Base-by-base conservation (phyloP, 2,797 vertebrate species). In the Sebastes elongatus region DNA sequence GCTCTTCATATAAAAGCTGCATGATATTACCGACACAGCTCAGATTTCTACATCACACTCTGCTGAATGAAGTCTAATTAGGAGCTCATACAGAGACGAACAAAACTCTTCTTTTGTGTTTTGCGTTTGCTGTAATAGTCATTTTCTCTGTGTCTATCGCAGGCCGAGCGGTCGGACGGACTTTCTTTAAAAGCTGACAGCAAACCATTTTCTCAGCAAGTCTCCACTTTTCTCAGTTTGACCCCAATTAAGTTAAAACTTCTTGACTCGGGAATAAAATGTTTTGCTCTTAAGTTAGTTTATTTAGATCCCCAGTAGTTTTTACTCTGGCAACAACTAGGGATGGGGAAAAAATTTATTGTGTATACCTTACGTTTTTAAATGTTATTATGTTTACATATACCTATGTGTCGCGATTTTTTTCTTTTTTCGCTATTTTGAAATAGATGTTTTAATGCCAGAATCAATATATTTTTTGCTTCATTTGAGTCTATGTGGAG, bases 61-160 rank as follows among this genome's bases (percentile, higher is more conserved):
- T 28, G 57, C 70, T 68, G 53, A 77, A 59, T n/a, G n/a, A 18
- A 67, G 59, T 20, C 30, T 59, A 74, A 86, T 84, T 73, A 77
- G 68, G 27, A 59, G 59, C 28, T 78, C 67, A 70, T 76, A 83
- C 80, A 78, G 67, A 30, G 16, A 61, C 2, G 3, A 22, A 32
- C 70, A 32, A 64, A 33, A 57, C 35, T 18, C 25, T 22, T 64
- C 23, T 6, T 32, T 52, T 74, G 57, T 30, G 55, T 73, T 57
- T 10, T 46, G 10, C 1, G 6, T 35, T 49, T 59, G 52, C 59
- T 63, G 27, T 0, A 16, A 60, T 56, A 25, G 53, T 56, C 6
- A 56, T 1, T 55, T 56, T 27, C 14, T 72, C 27, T 56, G 55
- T 42, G 27, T 63, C 52, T 20, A 49, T 49, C 46, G 46, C 46